These are phyloP conservation scores for Varanus salvator DNA, from an alignment of 2,113 vertebrate genomes.

Conservation along the genomic window DNA sequence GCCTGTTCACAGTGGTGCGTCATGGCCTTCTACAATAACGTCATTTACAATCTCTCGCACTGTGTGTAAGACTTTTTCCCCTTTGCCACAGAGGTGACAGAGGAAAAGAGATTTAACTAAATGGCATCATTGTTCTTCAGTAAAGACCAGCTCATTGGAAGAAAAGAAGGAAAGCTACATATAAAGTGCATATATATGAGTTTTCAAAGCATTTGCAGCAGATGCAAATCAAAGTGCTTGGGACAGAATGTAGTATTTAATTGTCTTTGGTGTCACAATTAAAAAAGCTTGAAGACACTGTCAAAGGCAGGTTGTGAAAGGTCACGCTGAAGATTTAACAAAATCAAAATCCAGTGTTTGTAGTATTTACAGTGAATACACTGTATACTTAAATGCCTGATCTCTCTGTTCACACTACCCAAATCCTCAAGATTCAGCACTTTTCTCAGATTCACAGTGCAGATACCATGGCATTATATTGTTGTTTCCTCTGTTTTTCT, in stretches of 20 bases:
- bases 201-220: neutral
- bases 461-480: neutral
- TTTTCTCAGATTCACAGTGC: neutral
- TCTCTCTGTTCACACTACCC: neutral
- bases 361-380: neutral
- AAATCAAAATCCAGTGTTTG: neutral
- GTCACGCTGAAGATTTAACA: neutral
- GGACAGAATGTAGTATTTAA: too few relatives aligned
- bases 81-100: constrained; percentile 12
- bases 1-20: constrained; percentile 24
- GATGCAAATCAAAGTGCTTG: neutral
- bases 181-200: neutral
- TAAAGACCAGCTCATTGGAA: constrained; percentile 33
- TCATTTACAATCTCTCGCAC: constrained; percentile 45
- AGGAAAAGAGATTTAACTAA: constrained; percentile 36
- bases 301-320: neutral
- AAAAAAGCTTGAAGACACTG: neutral
- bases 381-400: neutral
- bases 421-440: neutral
- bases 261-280: too few relatives aligned
- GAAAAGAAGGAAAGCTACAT: neutral
- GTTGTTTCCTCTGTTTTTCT: neutral
- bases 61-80: constrained; percentile 9
- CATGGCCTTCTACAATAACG: constrained; percentile 32
- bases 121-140: constrained; percentile 53